Evolutionary conservation across 1,140 invertebrate species (phyloP).

Genomic region (Philopotamus ludificatus): DNA sequence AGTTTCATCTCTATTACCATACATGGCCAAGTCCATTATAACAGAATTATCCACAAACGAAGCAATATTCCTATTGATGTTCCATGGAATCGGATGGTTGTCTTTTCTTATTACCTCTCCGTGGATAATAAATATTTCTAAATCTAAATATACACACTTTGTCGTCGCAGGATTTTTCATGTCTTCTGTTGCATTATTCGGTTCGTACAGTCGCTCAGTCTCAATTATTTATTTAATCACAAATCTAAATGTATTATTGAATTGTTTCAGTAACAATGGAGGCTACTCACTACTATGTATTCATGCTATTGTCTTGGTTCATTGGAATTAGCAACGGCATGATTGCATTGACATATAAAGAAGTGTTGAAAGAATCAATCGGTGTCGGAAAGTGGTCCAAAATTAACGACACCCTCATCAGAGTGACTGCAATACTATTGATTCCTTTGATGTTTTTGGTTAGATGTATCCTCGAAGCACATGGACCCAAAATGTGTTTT

Average conservation of each 20-base stretch:
- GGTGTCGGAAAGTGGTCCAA: slow-evolving; percentile 37
- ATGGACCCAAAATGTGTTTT: slow-evolving; percentile 25
- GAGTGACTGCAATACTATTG: slow-evolving; percentile 30
- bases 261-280: slow-evolving; percentile 37
- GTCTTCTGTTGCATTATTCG: slow-evolving; percentile 48
- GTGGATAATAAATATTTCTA: slow-evolving; percentile 51
- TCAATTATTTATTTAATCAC: not conserved
- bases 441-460: slow-evolving; percentile 20
- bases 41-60: slow-evolving; percentile 48
- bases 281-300: slow-evolving; percentile 5
- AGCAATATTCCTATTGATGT: slow-evolving; percentile 49
- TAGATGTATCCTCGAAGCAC: slow-evolving; percentile 16
- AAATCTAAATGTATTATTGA: too few relatives aligned
- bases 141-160: slow-evolving; percentile 53
- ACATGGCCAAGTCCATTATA: slow-evolving; percentile 46
- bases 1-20: slow-evolving; percentile 46
- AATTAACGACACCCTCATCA: slow-evolving; percentile 26
- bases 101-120: slow-evolving; percentile 50
- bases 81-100: slow-evolving; percentile 52
- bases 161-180: slow-evolving; percentile 46
- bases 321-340: slow-evolving; percentile 37
- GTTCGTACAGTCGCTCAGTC: slow-evolving; percentile 44
- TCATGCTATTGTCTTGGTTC: slow-evolving; percentile 16
- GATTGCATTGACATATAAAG: slow-evolving; percentile 26
- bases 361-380: slow-evolving; percentile 33